These are phyloP conservation scores for Rattus norvegicus DNA, from an alignment of 2,113 vertebrate genomes.

Conservation along the genomic window DNA sequence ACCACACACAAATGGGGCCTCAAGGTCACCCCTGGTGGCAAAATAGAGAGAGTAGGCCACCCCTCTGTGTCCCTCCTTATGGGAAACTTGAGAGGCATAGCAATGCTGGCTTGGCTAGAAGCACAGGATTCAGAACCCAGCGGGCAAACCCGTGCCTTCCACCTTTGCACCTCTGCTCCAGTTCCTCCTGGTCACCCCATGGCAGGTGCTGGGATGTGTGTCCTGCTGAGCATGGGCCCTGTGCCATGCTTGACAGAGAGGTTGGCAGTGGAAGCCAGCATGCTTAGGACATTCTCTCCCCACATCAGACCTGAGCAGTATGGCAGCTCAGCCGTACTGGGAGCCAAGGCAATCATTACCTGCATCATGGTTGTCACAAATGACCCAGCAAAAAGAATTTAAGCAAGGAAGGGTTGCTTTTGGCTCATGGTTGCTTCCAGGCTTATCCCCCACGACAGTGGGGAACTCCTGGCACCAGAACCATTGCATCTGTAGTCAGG, in stretches of 20 bases:
- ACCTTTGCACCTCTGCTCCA: not conserved
- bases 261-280: not conserved
- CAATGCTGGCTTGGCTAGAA: fast-evolving
- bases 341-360: not conserved
- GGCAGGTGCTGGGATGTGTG: too few species aligned
- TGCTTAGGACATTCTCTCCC: not conserved
- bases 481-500: not conserved
- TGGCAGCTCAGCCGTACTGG: not conserved
- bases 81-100: not conserved
- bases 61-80: fast-evolving
- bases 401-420: not conserved
- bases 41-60: fast-evolving
- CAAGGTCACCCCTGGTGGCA: not conserved
- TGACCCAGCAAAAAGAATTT: not conserved
- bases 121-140: not conserved
- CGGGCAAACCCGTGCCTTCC: not conserved
- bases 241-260: not conserved
- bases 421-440: not conserved
- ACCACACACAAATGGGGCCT: not conserved
- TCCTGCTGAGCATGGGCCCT: not conserved
- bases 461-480: not conserved
- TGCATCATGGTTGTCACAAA: not conserved
- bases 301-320: not conserved
- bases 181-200: not conserved
- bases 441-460: not conserved